Percentiles rank a stretch among this genome's conserved stretches.
These are phyloP conservation scores for Cassiopea andromeda DNA, from an alignment of 30 jellyfish, hydroid and myxozoan species.

Conservation along the genomic window DNA sequence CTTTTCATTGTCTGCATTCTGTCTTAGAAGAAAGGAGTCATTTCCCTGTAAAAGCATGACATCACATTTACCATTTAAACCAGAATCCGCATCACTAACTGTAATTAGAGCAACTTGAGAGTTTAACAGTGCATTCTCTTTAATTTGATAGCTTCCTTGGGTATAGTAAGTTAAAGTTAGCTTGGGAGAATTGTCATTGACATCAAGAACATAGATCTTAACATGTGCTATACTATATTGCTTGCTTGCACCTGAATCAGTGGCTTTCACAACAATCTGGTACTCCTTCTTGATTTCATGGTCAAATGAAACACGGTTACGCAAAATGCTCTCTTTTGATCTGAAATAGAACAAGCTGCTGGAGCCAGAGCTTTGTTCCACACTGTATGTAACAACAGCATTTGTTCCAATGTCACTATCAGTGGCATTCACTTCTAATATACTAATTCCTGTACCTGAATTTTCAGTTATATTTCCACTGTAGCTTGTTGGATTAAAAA, in stretches of 20 bases:
- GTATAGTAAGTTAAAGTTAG: conserved; percentile 24
- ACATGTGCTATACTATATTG: conserved; percentile 55
- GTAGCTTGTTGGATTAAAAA: conserved; percentile 73
- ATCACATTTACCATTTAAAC: conserved; percentile 52
- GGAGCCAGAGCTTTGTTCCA: conserved; percentile 58
- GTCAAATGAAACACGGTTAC: conserved; percentile 67
- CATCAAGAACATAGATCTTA: conserved; percentile 66
- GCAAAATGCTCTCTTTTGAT: conserved; percentile 44
- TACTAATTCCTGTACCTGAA: conserved; percentile 48
- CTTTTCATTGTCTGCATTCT: conserved; percentile 19
- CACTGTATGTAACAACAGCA: conserved; percentile 65
- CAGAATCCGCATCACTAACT: conserved; percentile 82
- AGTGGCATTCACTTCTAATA: conserved; percentile 68
- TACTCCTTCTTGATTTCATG: conserved; percentile 53
- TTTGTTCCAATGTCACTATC: conserved; percentile 88
- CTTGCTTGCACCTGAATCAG: conserved; percentile 67
- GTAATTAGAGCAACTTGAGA: conserved; percentile 68
- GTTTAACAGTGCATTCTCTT: conserved; percentile 70
- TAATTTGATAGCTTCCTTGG: conserved; percentile 70
- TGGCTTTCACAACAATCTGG: conserved; percentile 70
- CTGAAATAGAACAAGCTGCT: conserved; percentile 58
- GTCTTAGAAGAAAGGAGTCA: conserved; percentile 54
- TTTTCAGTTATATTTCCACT: conserved; percentile 77
- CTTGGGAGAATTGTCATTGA: conserved; percentile 86
- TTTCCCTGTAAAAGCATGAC: conserved; percentile 29